Evolutionary conservation across 2,888 invertebrate genomes (phyloP), one percentile per base, ranked within the genome.

Genomic region (Idaea dimidiata): DNA sequence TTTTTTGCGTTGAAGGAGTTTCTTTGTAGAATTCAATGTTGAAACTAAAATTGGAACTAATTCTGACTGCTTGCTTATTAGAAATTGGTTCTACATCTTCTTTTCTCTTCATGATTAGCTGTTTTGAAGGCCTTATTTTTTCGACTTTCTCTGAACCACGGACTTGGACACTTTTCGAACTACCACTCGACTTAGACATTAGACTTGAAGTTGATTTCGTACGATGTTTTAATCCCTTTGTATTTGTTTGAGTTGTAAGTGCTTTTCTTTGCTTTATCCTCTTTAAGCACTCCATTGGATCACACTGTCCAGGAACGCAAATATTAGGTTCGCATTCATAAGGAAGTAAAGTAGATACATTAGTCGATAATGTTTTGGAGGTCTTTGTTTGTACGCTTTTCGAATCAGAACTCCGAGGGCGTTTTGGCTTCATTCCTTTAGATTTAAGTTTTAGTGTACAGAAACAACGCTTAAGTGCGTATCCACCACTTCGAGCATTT

Each of bases 371-470:
- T 55, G n/a, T 62, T 53, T 59, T 58, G 24, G 54, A 32, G 31
- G 56, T 62, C 17, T 58, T 54, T 54, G 69, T 64, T 66, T 64
- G 64, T 43, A 63, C 59, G 54, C 62, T 66, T 64, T 64, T 64
- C 14, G 65, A 33, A 16, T n/a, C 24, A 16, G 59, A 58, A 53
- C 43, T 55, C n/a, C 16, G 61, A 17, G 54, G 33, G 0, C 62
- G 24, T 17, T 31, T 18, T 53, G 32, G 14, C 66, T 64, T 70
- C 0, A 59, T 63, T 16, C 66, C 63, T 60, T 70, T 73, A 1
- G 67, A 59, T 68, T 75, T 77, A 61, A 77, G 66, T 65, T 74
- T 75, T 10, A 75, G 64, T n/a, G 72, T 72, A 62, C 80, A 79
- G 24, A 77, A 65, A 65, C 80, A 78, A 58, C 75, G 68, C 57